These are phyloP conservation scores for Caracal caracal DNA, from an alignment of 2,113 vertebrate genomes.

Conservation along the genomic window DNA sequence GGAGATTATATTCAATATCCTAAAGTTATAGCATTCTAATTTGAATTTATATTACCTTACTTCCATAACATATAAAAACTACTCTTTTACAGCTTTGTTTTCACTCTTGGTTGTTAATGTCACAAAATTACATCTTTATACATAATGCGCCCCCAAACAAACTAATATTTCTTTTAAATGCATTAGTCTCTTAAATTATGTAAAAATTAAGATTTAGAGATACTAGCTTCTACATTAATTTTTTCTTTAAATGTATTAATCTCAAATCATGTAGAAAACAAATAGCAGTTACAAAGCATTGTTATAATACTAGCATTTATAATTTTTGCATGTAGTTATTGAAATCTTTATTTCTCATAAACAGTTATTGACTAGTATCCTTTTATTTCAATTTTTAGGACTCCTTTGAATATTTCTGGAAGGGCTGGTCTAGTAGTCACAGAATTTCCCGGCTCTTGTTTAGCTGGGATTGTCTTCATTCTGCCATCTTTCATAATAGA, in stretches of 20 bases:
- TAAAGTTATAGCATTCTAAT: background rate
- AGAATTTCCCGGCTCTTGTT: background rate
- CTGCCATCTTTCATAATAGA: background rate
- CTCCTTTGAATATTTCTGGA: background rate
- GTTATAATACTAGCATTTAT: background rate
- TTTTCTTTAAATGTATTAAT: background rate
- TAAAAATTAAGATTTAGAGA: background rate
- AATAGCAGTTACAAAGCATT: background rate
- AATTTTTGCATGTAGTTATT: too few relatives aligned
- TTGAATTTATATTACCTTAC: background rate
- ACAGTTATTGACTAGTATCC: background rate
- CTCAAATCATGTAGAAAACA: background rate
- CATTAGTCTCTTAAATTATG: background rate
- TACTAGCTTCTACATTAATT: background rate
- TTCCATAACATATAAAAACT: background rate
- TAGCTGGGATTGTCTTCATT: background rate
- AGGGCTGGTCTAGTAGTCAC: background rate
- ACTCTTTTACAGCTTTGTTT: background rate
- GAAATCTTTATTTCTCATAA: too few relatives aligned
- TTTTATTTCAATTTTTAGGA: background rate
- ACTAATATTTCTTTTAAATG: background rate
- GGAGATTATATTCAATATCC: background rate
- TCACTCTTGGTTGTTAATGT: background rate
- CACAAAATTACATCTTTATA: background rate
- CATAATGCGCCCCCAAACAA: background rate